Conservation (phyloP, 2,113 vertebrate genomes). For the Delphinapterus leucas region DNA sequence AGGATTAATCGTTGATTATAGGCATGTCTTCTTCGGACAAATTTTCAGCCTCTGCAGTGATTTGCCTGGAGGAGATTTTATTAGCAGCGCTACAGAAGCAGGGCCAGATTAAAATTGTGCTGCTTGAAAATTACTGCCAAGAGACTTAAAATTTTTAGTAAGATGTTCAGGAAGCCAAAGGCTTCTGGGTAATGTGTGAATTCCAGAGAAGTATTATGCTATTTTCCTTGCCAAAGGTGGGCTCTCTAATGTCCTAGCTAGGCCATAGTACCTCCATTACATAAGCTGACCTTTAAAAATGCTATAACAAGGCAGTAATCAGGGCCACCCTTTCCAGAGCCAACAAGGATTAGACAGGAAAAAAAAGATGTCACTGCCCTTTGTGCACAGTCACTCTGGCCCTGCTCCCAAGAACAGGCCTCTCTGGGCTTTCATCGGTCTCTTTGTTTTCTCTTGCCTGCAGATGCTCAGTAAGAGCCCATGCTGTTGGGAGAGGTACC, state of each 20-base stretch:
- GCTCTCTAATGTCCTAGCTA: conserved; percentile 8
- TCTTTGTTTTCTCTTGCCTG: conserved; percentile 5
- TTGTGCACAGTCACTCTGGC: not conserved
- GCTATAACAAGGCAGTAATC: conserved; percentile 44
- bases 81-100: not conserved
- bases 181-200: not conserved
- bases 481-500: not conserved
- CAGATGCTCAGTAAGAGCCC: not conserved
- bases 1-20: conserved; percentile 50
- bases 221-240: not conserved
- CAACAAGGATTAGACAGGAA: conserved; percentile 10
- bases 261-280: not conserved
- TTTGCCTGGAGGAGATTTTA: conserved; percentile 45
- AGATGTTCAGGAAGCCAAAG: conserved; percentile 38
- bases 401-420: not conserved
- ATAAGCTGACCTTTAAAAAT: conserved; percentile 56
- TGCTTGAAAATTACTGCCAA: conserved; percentile 44
- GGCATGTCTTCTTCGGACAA: conserved; percentile 45
- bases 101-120: conserved; percentile 2
- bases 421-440: not conserved
- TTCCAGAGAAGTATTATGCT: not conserved
- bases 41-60: conserved; percentile 41
- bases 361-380: conserved; percentile 18
- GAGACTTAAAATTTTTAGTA: conserved; percentile 2
- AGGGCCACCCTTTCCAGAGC: not conserved